Percentiles rank a stretch among this genome's conserved stretches.
phyloP scores from a whole-genome alignment of 2,888 invertebrate genomes.

The Suillia variegata region DNA sequence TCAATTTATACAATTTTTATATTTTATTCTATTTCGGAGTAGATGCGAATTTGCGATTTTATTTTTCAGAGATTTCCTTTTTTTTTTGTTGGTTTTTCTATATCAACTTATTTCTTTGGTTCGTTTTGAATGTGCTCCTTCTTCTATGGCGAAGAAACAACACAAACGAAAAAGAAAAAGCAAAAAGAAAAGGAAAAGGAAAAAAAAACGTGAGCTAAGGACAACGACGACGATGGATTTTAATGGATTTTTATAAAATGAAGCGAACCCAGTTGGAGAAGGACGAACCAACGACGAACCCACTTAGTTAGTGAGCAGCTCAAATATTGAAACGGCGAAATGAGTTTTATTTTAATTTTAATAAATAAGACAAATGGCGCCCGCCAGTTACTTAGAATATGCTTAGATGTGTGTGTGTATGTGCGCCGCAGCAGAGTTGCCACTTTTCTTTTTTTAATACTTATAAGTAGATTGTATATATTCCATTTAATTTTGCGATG shows the following conservation, averaged over 20 bases:
- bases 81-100: constrained; percentile 35
- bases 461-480: constrained; percentile 1
- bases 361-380: constrained; percentile 53
- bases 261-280: too few relatives aligned
- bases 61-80: constrained; percentile 53
- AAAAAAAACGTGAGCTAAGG: constrained; percentile 10
- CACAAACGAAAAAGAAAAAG: too few relatives aligned
- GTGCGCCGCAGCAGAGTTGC: too few relatives aligned
- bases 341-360: constrained; percentile 46
- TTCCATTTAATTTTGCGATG: constrained; percentile 1
- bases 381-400: constrained; percentile 27
- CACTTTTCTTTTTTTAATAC: background rate
- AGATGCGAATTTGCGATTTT: constrained; percentile 57
- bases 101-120: constrained; percentile 16
- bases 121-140: constrained; percentile 16
- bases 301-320: background rate
- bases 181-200: constrained; percentile 16
- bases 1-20: constrained; percentile 61
- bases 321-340: constrained; percentile 6
- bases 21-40: constrained; percentile 38
- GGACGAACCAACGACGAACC: too few relatives aligned
- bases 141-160: too few relatives aligned
- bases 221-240: constrained; percentile 28
- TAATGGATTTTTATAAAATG: constrained; percentile 35
- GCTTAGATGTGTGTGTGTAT: background rate